These are phyloP conservation scores for Cremastinae sp. DNA, from an alignment of 2,888 invertebrate species.

Conservation along the genomic window DNA sequence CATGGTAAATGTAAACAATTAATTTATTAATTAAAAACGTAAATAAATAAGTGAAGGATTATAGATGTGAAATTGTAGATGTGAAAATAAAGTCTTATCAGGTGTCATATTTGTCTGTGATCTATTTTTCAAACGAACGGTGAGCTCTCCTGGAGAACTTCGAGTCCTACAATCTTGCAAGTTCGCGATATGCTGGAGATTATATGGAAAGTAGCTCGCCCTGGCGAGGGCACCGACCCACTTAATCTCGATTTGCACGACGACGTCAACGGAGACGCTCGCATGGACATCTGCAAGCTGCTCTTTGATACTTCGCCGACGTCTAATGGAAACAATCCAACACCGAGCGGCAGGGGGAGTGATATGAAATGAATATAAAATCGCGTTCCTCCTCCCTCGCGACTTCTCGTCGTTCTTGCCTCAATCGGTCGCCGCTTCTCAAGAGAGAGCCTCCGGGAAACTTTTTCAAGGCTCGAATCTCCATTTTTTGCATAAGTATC, in stretches of 20 bases:
- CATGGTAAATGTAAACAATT: too few relatives aligned
- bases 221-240: slow-evolving; percentile 65
- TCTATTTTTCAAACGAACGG: too few relatives aligned
- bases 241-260: slow-evolving; percentile 70
- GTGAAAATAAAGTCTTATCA: too few relatives aligned
- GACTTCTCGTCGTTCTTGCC: too few relatives aligned
- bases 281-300: slow-evolving; percentile 61
- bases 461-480: slow-evolving; percentile 7
- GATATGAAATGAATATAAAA: slow-evolving; percentile 34
- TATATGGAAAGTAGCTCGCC: slow-evolving; percentile 49
- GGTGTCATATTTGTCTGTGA: too few relatives aligned
- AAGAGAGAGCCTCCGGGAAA: not conserved
- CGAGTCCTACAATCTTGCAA: slow-evolving; percentile 4
- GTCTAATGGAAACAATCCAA: slow-evolving; percentile 72
- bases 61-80: too few relatives aligned
- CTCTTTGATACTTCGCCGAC: slow-evolving; percentile 73
- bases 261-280: slow-evolving; percentile 57
- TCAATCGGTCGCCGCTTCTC: not conserved
- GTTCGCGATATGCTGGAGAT: slow-evolving; percentile 22
- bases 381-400: slow-evolving; percentile 9
- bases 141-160: not conserved
- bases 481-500: too few relatives aligned
- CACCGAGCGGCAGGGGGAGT: slow-evolving; percentile 28
- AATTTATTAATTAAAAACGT: too few relatives aligned
- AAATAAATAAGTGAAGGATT: too few relatives aligned